Conservation (phyloP, 2,797 vertebrate genomes). For the Sebastes minor region DNA sequence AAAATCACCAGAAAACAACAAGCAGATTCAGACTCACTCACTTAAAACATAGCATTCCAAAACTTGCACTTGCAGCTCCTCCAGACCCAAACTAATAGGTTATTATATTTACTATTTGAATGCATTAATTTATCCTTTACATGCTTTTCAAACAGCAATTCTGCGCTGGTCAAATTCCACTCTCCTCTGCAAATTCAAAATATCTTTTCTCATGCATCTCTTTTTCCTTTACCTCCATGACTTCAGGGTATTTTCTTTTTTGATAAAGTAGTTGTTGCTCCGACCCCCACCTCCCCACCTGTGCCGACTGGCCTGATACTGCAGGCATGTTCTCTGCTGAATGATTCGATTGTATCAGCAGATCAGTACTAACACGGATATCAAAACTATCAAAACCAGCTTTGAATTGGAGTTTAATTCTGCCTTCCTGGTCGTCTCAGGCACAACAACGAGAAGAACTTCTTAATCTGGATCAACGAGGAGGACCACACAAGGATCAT, state of each 20-base stretch:
- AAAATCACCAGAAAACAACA: not conserved
- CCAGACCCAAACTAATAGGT: not conserved
- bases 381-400: not conserved
- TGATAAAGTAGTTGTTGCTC: not conserved
- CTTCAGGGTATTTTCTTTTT: not conserved
- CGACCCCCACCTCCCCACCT: not conserved
- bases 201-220: not conserved
- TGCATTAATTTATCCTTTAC: not conserved
- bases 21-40: not conserved
- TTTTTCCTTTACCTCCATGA: not conserved
- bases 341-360: not conserved
- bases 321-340: not conserved
- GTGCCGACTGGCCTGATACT: not conserved
- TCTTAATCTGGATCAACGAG: conserved; percentile 94
- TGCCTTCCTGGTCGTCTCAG: conserved; percentile 50
- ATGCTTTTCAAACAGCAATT: not conserved
- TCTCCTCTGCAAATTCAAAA: not conserved
- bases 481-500: conserved; percentile 95
- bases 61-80: not conserved
- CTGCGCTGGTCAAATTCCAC: not conserved
- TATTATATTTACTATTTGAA: not conserved
- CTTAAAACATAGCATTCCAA: not conserved
- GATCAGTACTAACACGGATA: not conserved
- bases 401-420: not conserved
- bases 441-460: conserved; percentile 95